A percentile compares a stretch with the other conserved stretches of the same genome.
Evolutionary conservation across 2,888 invertebrate genomes (phyloP).

Genomic region (Adela reaumurella): DNA sequence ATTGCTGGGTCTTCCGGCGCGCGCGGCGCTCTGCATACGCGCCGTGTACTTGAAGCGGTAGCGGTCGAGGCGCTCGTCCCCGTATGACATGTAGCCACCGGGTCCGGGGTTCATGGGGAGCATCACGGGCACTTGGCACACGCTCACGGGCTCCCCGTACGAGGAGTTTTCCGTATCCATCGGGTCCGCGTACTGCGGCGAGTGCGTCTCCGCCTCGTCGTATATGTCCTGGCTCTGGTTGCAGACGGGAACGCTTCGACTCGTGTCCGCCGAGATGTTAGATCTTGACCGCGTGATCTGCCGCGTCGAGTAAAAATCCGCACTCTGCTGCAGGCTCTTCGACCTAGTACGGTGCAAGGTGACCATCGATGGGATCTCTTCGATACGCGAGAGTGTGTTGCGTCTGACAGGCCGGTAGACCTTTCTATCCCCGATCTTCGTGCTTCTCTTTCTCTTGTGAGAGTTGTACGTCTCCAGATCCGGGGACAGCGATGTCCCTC

Average conservation of each 20-base stretch:
- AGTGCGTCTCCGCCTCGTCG: slow-evolving; percentile 26
- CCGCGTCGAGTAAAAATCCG: slow-evolving; percentile 37
- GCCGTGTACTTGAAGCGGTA: slow-evolving; percentile 27
- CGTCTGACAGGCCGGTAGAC: slow-evolving; percentile 37
- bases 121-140: slow-evolving; percentile 39
- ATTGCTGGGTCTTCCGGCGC: slow-evolving; percentile 34
- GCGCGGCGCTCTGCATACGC: slow-evolving; percentile 19
- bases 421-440: slow-evolving; percentile 31
- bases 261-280: slow-evolving; percentile 44
- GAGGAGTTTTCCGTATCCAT: slow-evolving; percentile 27
- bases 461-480: slow-evolving; percentile 39
- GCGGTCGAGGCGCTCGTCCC: slow-evolving; percentile 28
- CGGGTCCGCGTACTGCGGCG: slow-evolving; percentile 44
- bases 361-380: slow-evolving; percentile 29
- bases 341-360: slow-evolving; percentile 21
- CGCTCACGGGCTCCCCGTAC: slow-evolving; percentile 32
- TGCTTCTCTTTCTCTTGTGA: slow-evolving; percentile 30
- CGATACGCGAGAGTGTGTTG: slow-evolving; percentile 42
- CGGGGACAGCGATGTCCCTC: background rate
- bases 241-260: slow-evolving; percentile 43
- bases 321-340: slow-evolving; percentile 32
- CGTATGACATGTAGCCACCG: slow-evolving; percentile 38
- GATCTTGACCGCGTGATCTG: slow-evolving; percentile 36
- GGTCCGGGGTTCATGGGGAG: slow-evolving; percentile 34
- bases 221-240: slow-evolving; percentile 35